These are phyloP conservation scores for Henicopernis longicauda DNA, from an alignment of 2,113 vertebrate genomes.

Conservation along the genomic window DNA sequence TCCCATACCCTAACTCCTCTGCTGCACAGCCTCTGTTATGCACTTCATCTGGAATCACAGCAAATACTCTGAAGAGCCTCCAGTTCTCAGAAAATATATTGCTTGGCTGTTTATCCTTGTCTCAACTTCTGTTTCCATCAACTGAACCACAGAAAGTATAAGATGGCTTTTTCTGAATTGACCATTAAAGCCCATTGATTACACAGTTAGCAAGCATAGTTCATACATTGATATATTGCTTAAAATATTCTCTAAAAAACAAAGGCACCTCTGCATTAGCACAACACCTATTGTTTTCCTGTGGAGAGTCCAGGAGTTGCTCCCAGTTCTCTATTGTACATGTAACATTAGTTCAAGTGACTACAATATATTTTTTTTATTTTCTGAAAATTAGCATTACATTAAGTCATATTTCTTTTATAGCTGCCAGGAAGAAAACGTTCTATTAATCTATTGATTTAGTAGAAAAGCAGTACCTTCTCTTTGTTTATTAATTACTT, in stretches of 20 bases:
- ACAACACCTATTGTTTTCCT: not conserved
- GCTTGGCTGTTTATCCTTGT: not conserved
- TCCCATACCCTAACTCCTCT: not conserved
- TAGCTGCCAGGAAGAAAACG: not conserved
- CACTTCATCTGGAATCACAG: not conserved
- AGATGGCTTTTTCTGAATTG: not conserved
- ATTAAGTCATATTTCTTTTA: not conserved
- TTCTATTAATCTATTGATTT: not conserved
- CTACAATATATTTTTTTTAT: not conserved
- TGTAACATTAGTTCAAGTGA: not conserved
- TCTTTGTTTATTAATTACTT: slow-evolving; percentile 22
- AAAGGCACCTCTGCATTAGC: not conserved
- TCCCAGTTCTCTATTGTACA: not conserved
- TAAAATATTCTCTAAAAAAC: not conserved
- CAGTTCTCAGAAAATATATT: not conserved
- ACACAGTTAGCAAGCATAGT: not conserved
- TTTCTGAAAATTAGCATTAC: not conserved
- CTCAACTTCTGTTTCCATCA: not conserved
- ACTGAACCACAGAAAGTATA: not conserved
- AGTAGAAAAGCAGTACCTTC: not conserved
- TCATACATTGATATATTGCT: not conserved
- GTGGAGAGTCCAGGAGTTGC: not conserved
- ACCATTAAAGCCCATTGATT: not conserved
- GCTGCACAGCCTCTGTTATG: not conserved
- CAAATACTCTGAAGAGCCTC: not conserved